These are phyloP conservation scores for human DNA, from an alignment of 2,113 vertebrate genomes.

Conservation along the genomic window GRCh38 chr4:117552501-117553000, in stretches of 20 bases:
- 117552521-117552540: fast-evolving
- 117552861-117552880: too few species aligned
- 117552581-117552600: neutral
- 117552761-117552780: neutral
- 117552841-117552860: neutral
- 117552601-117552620: neutral
- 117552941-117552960: neutral
- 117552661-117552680: neutral
- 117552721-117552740: neutral
- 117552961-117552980: neutral
- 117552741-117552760: neutral
- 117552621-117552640: neutral
- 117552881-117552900: neutral
- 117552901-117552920: neutral
- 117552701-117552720: neutral
- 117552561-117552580: too few species aligned
- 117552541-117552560: too few species aligned
- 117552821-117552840: neutral
- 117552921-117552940: neutral
- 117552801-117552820: neutral
- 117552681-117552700: neutral
- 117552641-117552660: conserved; percentile 11
- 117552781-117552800: neutral
- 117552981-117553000: neutral
- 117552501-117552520: too few species aligned